Percentiles rank a stretch among this genome's conserved stretches.
These are phyloP conservation scores for Sweltsa coloradensis DNA, from an alignment of 1,140 invertebrate species.

Conservation along the genomic window DNA sequence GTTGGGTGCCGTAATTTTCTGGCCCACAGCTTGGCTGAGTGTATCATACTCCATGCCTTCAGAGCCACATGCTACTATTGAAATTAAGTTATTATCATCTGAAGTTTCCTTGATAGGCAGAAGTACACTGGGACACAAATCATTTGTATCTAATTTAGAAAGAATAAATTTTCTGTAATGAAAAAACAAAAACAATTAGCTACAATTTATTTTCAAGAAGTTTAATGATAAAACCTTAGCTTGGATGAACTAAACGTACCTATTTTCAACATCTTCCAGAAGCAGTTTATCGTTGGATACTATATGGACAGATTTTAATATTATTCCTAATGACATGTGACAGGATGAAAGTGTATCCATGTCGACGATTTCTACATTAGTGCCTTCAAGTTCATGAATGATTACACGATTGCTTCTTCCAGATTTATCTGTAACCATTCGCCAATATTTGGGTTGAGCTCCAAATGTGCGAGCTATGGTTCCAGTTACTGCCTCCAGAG, in stretches of 20 bases:
- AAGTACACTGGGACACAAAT: constrained; percentile 28
- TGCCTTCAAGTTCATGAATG: constrained; percentile 21
- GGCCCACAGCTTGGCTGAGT: constrained; percentile 23
- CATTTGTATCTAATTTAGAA: constrained; percentile 19
- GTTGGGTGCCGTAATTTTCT: constrained; percentile 36
- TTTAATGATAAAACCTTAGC: not conserved
- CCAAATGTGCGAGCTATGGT: constrained; percentile 20
- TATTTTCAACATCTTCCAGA: constrained; percentile 22
- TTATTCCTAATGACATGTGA: constrained; percentile 27
- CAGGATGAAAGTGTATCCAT: constrained; percentile 25
- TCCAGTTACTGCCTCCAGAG: constrained; percentile 26
- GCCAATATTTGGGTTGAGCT: not conserved
- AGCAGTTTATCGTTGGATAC: constrained; percentile 29
- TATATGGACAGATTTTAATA: constrained; percentile 26
- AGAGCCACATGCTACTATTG: constrained; percentile 14
- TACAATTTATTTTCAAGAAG: not conserved
- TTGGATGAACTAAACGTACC: constrained; percentile 3
- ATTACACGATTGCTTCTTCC: constrained; percentile 2
- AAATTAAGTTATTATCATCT: constrained; percentile 16
- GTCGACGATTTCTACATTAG: constrained; percentile 30
- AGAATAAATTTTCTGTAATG: constrained; percentile 26
- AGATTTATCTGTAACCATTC: not conserved
- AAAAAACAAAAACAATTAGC: not conserved
- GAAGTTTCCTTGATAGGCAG: constrained; percentile 24
- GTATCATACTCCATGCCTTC: constrained; percentile 13